Base-by-base conservation (phyloP, 2,113 vertebrate species). In the Phrynosoma platyrhinos region DNA sequence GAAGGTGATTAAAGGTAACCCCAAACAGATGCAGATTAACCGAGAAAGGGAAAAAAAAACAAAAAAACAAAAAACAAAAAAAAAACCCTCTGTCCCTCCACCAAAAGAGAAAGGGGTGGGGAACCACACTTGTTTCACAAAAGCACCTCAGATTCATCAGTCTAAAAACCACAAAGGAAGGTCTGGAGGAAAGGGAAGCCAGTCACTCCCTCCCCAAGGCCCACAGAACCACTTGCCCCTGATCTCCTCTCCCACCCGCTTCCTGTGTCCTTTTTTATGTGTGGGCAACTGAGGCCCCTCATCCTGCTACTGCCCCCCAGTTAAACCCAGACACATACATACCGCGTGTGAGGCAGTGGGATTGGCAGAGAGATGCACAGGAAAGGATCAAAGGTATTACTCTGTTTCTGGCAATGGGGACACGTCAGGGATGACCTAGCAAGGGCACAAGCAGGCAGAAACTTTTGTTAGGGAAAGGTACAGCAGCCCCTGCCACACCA, bases 341-440 rank as follows among this genome's bases (percentile, higher is more conserved):
- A 99, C 99, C 99, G 97, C 27, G 98, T 99, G 86, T 99, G 98
- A 86, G 98, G 99, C 91, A 99, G 95, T 20, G 98, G 99, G 92
- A 99, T 99, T 1, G 98, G 99, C 94, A 99, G 95, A 55, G 99
- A 99, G 96, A 99, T 98, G 95, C 99, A 99, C 62, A 99, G 98
- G 92, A 99, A 99, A 68, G 98, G 99, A 94, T 99, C 99, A 76
- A 99, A 99, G 9, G 99, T 99, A 93, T 99, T 99, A 96, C 99
- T 99, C 95, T 99, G 99, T 95, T 99, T 99, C 97, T 98, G 99
- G 95, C 99, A 99, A 93, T 99, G 98, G 76, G 98, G 99, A 90
- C 99, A 99, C 1, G 99, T 99, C 95, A 99, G 97, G 40, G 99
- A 99, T 7, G 98, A 99, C 96, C 99, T 99, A 90, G 91, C 27